Evolutionary conservation across 2,797 vertebrate genomes (phyloP), one percentile per base, ranked within the genome.

Genomic region (Caiman crocodilus): DNA sequence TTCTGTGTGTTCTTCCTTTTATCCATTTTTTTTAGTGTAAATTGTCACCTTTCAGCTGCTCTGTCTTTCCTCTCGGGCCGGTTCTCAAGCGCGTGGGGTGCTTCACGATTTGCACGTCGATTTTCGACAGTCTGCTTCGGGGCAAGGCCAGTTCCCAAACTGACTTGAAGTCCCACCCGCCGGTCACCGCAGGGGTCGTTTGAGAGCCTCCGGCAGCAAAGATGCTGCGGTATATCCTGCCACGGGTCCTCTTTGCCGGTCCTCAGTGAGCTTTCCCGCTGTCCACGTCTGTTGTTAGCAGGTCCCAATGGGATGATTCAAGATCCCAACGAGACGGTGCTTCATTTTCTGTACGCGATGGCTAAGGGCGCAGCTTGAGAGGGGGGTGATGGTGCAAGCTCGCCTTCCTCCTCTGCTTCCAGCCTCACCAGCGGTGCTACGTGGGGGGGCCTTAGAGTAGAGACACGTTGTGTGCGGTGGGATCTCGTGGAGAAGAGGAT

Each of bases 101-200:
- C 14, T 14, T 50, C 61, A 15, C 0, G 0, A 10, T 3, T 18
- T 25, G n/a, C 28, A 18, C 17, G 61, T 4, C 25, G 63, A 63
- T 59, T 76, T 25, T 69, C 35, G 4, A 25, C 69, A 5, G 6
- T 30, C 1, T 2, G 3, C 18, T n/a, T 76, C 84, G 58, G 18
- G 4, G 42, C 32, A 25, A 13, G 20, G 2, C 67, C n/a, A 3
- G 9, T 18, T 30, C n/a, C 20, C 20, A 21, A 21, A 21, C 32
- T 15, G 21, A 23, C 35, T 25, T 71, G 35, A 73, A 73, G 26
- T 50, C 18, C 69, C 4, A 9, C 26, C 21, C 13, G 50, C 50
- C 14, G 15, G 14, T 73, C 25, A 73, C 42, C 42, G 35, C 32
- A 9, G 32, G 42, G 14, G 14, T 26, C 25, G 35, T 6, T 21